These are phyloP conservation scores for Achlya flavicornis DNA, from an alignment of 2,888 invertebrate species.

Conservation along the genomic window DNA sequence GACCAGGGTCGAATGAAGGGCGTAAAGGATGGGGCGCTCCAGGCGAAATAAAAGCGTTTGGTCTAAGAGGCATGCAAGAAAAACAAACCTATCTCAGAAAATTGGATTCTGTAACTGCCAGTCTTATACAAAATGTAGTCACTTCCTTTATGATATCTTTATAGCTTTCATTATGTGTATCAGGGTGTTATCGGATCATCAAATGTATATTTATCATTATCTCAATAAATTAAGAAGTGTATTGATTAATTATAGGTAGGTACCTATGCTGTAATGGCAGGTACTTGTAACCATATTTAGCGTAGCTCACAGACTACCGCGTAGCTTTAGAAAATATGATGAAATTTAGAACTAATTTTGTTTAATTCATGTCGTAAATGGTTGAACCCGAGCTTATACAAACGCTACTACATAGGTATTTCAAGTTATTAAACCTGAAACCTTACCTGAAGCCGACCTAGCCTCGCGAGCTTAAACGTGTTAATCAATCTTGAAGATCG, in stretches of 20 bases:
- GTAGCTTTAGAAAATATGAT: no score
- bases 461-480: neutral
- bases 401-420: neutral
- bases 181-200: no score
- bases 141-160: neutral
- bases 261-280: no score
- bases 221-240: no score
- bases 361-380: no score
- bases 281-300: no score
- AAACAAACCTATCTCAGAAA: neutral
- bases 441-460: neutral
- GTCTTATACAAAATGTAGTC: neutral
- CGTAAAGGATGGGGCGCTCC: neutral
- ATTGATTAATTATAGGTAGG: no score
- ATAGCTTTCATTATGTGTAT: neutral
- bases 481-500: neutral
- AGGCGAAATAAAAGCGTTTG: neutral
- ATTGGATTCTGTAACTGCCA: neutral
- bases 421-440: neutral
- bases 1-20: constrained; percentile 1
- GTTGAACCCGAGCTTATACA: no score
- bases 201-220: no score
- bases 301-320: no score
- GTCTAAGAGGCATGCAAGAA: constrained; percentile 2
- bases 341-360: no score